Evolutionary conservation across 2,888 invertebrate genomes (phyloP).

Genomic region (Palloptera scutellata): DNA sequence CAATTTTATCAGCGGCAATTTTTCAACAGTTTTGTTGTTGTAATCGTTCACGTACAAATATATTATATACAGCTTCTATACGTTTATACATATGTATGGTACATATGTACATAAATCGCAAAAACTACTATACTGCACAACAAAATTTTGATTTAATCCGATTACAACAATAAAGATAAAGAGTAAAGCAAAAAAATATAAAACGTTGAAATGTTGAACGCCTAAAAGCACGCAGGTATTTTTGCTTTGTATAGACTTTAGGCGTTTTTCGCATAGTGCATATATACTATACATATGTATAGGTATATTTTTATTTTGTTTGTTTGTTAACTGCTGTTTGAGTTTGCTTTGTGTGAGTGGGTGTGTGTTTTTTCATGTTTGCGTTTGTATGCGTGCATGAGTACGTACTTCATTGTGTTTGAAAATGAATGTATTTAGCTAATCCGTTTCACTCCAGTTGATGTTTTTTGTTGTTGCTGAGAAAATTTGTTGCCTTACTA

Average conservation of each 20-base stretch:
- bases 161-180: conserved; percentile 36
- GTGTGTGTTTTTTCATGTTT: neutral
- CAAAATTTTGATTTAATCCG: conserved; percentile 45
- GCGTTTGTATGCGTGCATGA: conserved; percentile 11
- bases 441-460: conserved; percentile 17
- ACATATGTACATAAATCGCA: neutral
- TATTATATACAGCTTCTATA: conserved; percentile 4
- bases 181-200: conserved; percentile 19
- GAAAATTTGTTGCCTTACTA: too few relatives aligned
- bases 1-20: conserved; percentile 30
- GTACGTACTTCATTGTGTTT: conserved; percentile 7
- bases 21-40: conserved; percentile 32
- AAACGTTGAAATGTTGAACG: conserved; percentile 16
- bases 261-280: neutral
- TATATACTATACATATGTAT: neutral
- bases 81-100: neutral
- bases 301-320: conserved; percentile 2
- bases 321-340: conserved; percentile 5
- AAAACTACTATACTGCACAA: conserved; percentile 23
- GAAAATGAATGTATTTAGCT: conserved; percentile 25
- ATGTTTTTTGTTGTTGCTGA: too few relatives aligned
- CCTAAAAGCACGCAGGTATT: conserved; percentile 31
- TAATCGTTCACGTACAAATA: conserved; percentile 22
- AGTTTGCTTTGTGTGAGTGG: neutral
- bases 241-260: neutral